phyloP scores from a whole-genome alignment of 2,888 invertebrate genomes.

The Lymantria monacha region DNA sequence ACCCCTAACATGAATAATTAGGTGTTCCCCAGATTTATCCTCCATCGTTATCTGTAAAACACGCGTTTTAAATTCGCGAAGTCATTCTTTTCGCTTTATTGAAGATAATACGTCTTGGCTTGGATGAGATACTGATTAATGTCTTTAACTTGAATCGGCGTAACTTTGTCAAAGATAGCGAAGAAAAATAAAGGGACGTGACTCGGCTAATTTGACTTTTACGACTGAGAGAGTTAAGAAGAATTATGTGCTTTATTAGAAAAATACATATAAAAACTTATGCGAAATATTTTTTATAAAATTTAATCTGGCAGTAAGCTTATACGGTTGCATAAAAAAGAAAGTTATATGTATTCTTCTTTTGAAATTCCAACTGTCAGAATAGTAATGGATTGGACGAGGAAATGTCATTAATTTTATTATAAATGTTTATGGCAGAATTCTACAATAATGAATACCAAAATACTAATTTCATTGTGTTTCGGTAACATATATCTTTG shows the following conservation, averaged over 20 bases:
- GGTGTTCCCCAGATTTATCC: conserved; percentile 74
- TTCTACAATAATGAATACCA: conserved; percentile 53
- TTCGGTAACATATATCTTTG: conserved; percentile 45
- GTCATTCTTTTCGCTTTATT: conserved; percentile 79
- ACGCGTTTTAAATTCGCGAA: conserved; percentile 79
- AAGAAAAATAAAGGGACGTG: conserved; percentile 79
- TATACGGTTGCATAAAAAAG: conserved; percentile 9
- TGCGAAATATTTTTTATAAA: conserved; percentile 8
- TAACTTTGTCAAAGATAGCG: conserved; percentile 78
- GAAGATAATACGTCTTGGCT: conserved; percentile 77
- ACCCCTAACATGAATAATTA: conserved; percentile 81
- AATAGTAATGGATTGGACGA: conserved; percentile 33
- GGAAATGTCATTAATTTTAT: conserved; percentile 44
- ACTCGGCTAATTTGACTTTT: conserved; percentile 74
- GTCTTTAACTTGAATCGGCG: conserved; percentile 63
- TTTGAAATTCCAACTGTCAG: conserved; percentile 59
- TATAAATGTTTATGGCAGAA: conserved; percentile 37
- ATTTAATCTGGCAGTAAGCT: conserved; percentile 22
- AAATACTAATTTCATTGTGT: conserved; percentile 46
- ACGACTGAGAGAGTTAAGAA: conserved; percentile 37
- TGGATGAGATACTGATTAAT: conserved; percentile 78
- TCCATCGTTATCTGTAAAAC: conserved; percentile 71
- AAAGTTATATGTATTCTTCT: conserved; percentile 53
- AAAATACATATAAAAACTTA: conserved; percentile 19
- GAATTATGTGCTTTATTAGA: conserved; percentile 17